Conservation (phyloP, 1,140 invertebrate species). For the Halotydeus destructor region DNA sequence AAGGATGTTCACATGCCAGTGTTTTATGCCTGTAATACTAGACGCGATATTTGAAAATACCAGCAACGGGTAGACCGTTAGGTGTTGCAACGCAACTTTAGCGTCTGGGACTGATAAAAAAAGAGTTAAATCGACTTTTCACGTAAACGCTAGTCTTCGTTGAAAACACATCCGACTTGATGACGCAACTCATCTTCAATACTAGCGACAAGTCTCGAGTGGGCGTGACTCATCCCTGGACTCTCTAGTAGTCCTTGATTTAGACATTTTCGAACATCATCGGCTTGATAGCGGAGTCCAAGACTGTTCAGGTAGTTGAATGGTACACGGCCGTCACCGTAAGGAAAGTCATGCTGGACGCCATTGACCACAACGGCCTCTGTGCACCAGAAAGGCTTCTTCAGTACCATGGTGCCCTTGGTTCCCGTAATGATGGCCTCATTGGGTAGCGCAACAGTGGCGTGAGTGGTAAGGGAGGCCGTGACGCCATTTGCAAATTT, state of each 20-base stretch:
- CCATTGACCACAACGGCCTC: conserved; percentile 20
- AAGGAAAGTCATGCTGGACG: conserved; percentile 24
- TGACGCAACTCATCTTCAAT: conserved; percentile 40
- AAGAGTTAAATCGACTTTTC: no score
- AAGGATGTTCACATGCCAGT: no score
- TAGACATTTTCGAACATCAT: conserved; percentile 45
- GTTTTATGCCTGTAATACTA: no score
- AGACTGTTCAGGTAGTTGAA: conserved; percentile 35
- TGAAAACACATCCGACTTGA: conserved; percentile 40
- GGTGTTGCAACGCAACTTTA: no score
- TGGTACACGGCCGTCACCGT: conserved; percentile 28
- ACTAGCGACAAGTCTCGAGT: conserved; percentile 37
- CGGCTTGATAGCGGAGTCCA: conserved; percentile 47
- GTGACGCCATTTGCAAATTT: conserved; percentile 38
- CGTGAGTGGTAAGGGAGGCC: conserved; percentile 36
- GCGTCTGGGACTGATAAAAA: no score
- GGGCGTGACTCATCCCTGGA: conserved; percentile 32
- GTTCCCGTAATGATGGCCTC: conserved; percentile 43
- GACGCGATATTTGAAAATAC: no score
- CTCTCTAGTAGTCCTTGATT: conserved; percentile 38
- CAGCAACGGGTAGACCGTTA: no score
- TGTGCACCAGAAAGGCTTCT: conserved; percentile 12
- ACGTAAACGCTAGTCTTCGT: conserved; percentile 29
- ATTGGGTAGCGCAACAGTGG: conserved; percentile 33
- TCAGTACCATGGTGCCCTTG: conserved; percentile 39